These are phyloP conservation scores for Temnothorax unifasciatus DNA, from an alignment of 2,888 invertebrate genomes.

Conservation along the genomic window DNA sequence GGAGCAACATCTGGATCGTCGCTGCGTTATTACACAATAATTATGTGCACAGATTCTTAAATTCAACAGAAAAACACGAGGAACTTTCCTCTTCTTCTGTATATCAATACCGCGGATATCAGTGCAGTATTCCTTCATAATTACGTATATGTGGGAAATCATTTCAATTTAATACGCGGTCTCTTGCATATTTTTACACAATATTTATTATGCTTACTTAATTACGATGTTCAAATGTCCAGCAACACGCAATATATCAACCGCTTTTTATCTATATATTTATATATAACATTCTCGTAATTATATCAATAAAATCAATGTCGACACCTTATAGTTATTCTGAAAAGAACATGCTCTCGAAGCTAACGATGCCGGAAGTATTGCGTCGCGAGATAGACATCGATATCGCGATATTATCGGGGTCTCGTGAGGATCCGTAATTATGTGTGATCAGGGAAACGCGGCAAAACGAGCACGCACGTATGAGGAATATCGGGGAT, in stretches of 20 bases:
- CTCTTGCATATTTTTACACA: not conserved
- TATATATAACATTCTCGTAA: not conserved
- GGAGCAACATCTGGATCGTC: slow-evolving; percentile 34
- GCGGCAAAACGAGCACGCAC: slow-evolving; percentile 40
- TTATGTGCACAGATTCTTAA: slow-evolving; percentile 10
- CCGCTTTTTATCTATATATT: not conserved
- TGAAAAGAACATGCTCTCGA: not conserved
- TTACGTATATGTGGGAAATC: too few species aligned
- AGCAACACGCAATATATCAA: not conserved
- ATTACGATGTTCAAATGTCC: not conserved
- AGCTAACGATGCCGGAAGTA: slow-evolving; percentile 5
- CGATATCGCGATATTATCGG: slow-evolving; percentile 12
- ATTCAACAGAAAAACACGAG: not conserved
- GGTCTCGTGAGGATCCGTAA: slow-evolving; percentile 16
- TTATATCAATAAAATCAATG: not conserved
- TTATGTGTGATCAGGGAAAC: slow-evolving; percentile 46
- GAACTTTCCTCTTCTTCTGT: not conserved
- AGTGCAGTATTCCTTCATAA: too few species aligned
- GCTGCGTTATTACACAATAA: slow-evolving; percentile 34
- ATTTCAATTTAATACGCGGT: not conserved
- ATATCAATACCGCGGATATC: not conserved
- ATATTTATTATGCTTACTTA: not conserved
- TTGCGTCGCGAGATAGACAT: not conserved
- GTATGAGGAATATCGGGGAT: slow-evolving; percentile 42
- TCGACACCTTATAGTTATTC: not conserved